phyloP scores from a whole-genome alignment of 2,797 vertebrate genomes.

The Crossoptilon crossoptilon region DNA sequence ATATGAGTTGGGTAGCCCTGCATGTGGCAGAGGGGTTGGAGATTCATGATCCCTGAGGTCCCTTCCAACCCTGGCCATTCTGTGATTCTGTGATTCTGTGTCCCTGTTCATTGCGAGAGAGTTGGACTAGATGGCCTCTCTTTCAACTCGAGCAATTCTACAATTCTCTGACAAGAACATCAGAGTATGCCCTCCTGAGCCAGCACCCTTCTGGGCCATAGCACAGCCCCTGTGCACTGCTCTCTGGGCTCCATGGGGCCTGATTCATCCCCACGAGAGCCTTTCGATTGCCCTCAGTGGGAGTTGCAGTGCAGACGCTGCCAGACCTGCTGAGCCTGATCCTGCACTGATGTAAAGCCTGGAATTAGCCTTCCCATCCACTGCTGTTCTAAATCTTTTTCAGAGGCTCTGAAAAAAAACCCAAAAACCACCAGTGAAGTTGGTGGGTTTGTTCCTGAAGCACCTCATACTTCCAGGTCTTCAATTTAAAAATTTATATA shows the following conservation, averaged over 20 bases:
- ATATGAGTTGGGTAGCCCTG: no score
- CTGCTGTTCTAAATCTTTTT: not conserved
- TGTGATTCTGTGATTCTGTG: no score
- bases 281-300: slow-evolving; percentile 32
- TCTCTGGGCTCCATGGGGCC: not conserved
- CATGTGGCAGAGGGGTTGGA: no score
- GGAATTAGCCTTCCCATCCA: slow-evolving; percentile 9
- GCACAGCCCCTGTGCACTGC: not conserved
- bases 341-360: not conserved
- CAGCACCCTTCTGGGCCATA: not conserved
- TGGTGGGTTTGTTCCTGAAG: not conserved
- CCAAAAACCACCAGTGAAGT: not conserved
- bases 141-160: no score
- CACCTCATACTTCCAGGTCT: not conserved
- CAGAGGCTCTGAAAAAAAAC: not conserved
- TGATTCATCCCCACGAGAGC: slow-evolving; percentile 29
- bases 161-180: no score
- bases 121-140: no score
- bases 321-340: slow-evolving; percentile 65
- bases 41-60: no score
- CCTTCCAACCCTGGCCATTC: no score
- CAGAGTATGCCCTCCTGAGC: not conserved
- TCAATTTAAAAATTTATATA: not conserved
- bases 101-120: no score
- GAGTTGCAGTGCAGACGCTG: slow-evolving; percentile 50